Evolutionary conservation across 2,888 invertebrate genomes (phyloP), one percentile per base, ranked within the genome.

Genomic region (Amphipoea lucens): DNA sequence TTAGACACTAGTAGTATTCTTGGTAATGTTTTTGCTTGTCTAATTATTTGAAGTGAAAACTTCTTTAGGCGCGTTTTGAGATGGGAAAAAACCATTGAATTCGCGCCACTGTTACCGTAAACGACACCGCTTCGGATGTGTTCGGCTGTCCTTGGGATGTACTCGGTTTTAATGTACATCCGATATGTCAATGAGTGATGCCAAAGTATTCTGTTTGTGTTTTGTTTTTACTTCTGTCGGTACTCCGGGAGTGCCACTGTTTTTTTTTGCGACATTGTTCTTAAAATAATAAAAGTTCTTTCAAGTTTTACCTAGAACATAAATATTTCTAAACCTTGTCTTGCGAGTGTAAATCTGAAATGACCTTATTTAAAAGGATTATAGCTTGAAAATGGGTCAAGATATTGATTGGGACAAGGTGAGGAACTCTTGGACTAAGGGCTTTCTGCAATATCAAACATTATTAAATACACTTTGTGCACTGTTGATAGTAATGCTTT

Each of bases 361-460:
- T 2, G 17, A 20, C 42, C 17, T 42, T 80, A 70, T 62, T 62
- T 51, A 62, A 51, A 80, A 80, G 29, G n/a, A 57, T 57, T n/a
- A n/a, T 11, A 11, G 48, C 40, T 79, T 68, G 29, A 4, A 78
- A 60, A 51, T 51, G 23, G 81, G 71, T 80, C 60, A 78, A 62
- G 29, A 42, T 62, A 62, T n/a, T 51, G 29, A 42, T 17, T 51
- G 42, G 6, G 0, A 69, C 23, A 57, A 40, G 40, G 45, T 42
- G 42, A 51, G 36, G 20, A 29, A 70, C 29, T 51, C 17, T 69
- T 45, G 9, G 42, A 69, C 29, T 60, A 54, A 45, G n/a, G 17
- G 60, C 17, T 60, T 79, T 78, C 29, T 29, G 45, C 45, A 40
- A 79, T 20, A 36, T 76, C 48, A 40, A 40, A 65, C 2, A n/a